Base-by-base conservation (phyloP, 2,113 vertebrate genomes). In the Sphyrna mokarran region DNA sequence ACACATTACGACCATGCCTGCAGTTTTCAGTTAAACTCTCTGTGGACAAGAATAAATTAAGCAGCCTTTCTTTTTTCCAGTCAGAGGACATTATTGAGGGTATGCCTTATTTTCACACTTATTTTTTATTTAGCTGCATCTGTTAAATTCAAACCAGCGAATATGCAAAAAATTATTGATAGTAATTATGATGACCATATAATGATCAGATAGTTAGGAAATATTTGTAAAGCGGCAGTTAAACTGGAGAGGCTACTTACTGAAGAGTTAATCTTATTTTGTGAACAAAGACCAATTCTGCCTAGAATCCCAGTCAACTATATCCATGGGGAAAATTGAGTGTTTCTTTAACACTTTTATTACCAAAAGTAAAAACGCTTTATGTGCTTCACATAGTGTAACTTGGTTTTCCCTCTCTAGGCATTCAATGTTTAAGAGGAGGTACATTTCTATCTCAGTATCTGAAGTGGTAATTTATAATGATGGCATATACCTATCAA, bases 1-100 rank as follows among this genome's bases (percentile, higher is more conserved):
- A 95, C 68, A 72, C 43, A 72, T 95, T 95, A 66, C 94, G 4
- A 72, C 40, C 40, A 16, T 95, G 94, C 94, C 94, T 95, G 40
- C 68, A 95, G 40, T 72, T 95, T 61, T 95, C 69, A 95, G 94
- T 72, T 48, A 95, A 95, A 95, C 10, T 54, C 68, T 95, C 94
- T 72, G 40, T 95, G 69, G 94, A 72, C 68, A 54, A 33, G 94
- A 48, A 95, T 95, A 72, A 95, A 95, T 63, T 95, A 68, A 95
- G 23, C 66, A 69, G 37, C 66, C 13, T 54, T 48, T 40, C 20
- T 33, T 33, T 40, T 33, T 61, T 61, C n/a, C 40, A 54, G 68
- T 29, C 48, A 72, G 3, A 70, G 22, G 4, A 72, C 54, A 26
- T 95, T 72, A 69, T 76, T 72, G 22, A 48, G 93, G 23, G 40